Conservation (phyloP, 2,797 vertebrate genomes). For the Harpagifer antarcticus region DNA sequence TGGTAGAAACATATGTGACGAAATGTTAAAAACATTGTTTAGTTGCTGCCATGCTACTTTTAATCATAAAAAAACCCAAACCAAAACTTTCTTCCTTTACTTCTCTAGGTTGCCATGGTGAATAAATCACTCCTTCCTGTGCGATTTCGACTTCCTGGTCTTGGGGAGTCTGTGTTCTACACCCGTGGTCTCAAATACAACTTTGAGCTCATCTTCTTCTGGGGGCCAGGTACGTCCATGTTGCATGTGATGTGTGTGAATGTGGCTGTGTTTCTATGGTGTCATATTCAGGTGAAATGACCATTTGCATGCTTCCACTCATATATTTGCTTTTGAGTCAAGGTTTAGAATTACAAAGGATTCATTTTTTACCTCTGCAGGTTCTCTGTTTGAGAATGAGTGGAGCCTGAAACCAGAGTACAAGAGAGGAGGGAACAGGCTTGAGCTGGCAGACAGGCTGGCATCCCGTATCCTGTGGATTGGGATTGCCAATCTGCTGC, state of each 20-base stretch:
- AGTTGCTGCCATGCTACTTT: neutral
- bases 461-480: conserved; percentile 98
- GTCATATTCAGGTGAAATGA: neutral
- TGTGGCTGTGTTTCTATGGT: neutral
- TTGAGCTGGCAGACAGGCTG: conserved; percentile 94
- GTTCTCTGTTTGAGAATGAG: conserved; percentile 97
- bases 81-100: conserved; percentile 22
- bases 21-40: neutral
- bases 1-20: conserved; percentile 82
- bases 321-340: neutral
- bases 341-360: neutral
- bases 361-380: conserved; percentile 54
- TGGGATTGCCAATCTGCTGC: conserved; percentile 95
- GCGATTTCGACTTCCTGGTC: conserved; percentile 89
- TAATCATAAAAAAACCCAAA: neutral
- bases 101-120: conserved; percentile 90
- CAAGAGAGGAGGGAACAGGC: conserved; percentile 93
- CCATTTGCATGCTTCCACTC: neutral
- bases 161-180: conserved; percentile 93
- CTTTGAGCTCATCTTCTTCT: conserved; percentile 99
- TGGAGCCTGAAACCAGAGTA: conserved; percentile 98
- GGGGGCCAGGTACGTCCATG: conserved; percentile 88
- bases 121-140: conserved; percentile 98
- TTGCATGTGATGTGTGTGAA: neutral
- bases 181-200: conserved; percentile 98